Base-by-base conservation (phyloP, 2,888 invertebrate genomes). In the Polydrusus pterygomalis region DNA sequence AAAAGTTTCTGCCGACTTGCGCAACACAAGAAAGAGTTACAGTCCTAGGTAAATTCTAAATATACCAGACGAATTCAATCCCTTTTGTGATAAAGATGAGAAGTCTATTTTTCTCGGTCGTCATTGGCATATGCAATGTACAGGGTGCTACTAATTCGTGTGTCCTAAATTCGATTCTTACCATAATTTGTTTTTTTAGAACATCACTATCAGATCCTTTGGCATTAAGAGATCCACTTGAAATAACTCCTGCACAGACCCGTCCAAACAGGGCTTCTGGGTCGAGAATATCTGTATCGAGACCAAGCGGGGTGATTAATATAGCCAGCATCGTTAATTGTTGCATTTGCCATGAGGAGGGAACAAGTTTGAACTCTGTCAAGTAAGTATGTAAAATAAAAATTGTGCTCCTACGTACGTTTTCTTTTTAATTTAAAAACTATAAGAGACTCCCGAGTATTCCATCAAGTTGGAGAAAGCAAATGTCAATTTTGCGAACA, bases 291-390 rank as follows among this genome's bases (percentile, higher is more conserved):
- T 54, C 63, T 6, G 62, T 49, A n/a, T 20, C 64, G 6, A 77
- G 68, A 47, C 43, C 69, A n/a, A 40, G 40, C 13, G 49, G 45
- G 10, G 56, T 71, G 10, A 30, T 63, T 56, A 47, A 45, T 25
- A 62, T 69, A 25, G 34, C 49, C 17, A 54, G 64, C 15, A 54
- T 18, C 25, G 34, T 18, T 17, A 38, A 38, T 38, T 95, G 95
- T 85, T 92, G 92, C 84, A 93, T 93, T 63, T 95, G 95, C 85
- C 84, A 88, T 58, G 88, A 89, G 78, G 87, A 90, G 13, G 94
- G 94, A 11, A 90, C 90, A 80, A 88, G 86, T 81, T 87, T 90
- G 81, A 93, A 93, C 87, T 90, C 93, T 79, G 94, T 95, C 78
- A 91, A 91, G 93, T 93, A 85, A 86, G 88, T 65, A 47, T 13